Conservation (phyloP, 1,140 invertebrate genomes). For the Caerostris extrusa region DNA sequence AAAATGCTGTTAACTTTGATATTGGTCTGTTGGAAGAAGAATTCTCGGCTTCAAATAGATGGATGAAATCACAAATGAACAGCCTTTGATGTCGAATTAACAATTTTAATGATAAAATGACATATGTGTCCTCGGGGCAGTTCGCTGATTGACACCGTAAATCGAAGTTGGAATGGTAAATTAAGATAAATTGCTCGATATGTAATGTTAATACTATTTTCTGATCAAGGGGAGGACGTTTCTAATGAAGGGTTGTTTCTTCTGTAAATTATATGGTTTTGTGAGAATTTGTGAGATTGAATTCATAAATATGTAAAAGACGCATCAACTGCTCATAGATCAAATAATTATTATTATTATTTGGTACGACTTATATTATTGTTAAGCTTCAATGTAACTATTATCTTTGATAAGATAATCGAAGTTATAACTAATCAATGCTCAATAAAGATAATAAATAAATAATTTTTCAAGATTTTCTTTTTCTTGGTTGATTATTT, state of each 20-base stretch:
- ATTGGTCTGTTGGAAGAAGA: background rate
- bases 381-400: too few species aligned
- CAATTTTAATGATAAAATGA: slow-evolving; percentile 29
- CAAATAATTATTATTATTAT: too few species aligned
- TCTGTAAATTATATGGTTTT: background rate
- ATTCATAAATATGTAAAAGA: background rate
- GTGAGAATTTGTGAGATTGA: background rate
- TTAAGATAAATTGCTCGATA: slow-evolving; percentile 11
- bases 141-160: background rate
- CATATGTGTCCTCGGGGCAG: background rate
- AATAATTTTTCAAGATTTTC: too few species aligned
- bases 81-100: slow-evolving; percentile 38
- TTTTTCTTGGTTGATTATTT: too few species aligned
- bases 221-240: background rate
- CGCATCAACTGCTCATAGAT: too few species aligned
- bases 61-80: background rate
- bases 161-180: slow-evolving; percentile 5
- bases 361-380: too few species aligned
- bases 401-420: too few species aligned
- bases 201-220: background rate
- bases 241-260: background rate
- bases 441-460: too few species aligned
- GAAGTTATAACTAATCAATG: too few species aligned
- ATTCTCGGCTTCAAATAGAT: background rate
- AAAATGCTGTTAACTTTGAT: background rate